Percentiles rank a stretch among this genome's conserved stretches.
Evolutionary conservation across 2,113 vertebrate genomes (phyloP).

Genomic region (Vombatus ursinus): DNA sequence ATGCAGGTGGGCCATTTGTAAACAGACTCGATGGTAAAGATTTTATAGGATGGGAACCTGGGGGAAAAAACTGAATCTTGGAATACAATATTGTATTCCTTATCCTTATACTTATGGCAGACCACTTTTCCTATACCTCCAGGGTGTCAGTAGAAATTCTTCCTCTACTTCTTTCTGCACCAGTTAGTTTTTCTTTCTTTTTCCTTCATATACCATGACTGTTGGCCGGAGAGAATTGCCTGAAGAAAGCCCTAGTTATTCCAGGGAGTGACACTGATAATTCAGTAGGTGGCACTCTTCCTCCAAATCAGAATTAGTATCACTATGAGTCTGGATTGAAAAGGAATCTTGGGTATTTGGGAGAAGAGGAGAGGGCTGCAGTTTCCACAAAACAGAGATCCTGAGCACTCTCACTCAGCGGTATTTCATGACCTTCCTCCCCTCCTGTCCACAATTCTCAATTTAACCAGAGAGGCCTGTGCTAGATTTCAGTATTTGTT

Average conservation of each 20-base stretch:
- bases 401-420: neutral
- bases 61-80: neutral
- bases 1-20: neutral
- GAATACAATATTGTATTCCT: neutral
- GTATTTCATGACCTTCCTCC: neutral
- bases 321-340: neutral
- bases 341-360: neutral
- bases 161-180: neutral
- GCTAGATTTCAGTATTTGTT: fast-evolving
- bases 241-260: neutral
- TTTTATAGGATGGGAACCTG: neutral
- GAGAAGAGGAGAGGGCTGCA: neutral
- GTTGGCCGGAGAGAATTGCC: neutral
- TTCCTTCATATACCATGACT: neutral
- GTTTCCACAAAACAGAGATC: neutral
- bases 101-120: neutral
- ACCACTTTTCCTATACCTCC: neutral
- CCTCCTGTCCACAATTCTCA: neutral
- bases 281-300: neutral
- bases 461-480: neutral
- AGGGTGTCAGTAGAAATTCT: neutral
- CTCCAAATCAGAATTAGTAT: neutral
- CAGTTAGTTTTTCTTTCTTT: neutral
- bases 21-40: neutral
- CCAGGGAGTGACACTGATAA: neutral